Percentiles rank a stretch among this genome's conserved stretches.
These are phyloP conservation scores for Rhea americana DNA, from an alignment of 2,113 vertebrate genomes.

Conservation along the genomic window DNA sequence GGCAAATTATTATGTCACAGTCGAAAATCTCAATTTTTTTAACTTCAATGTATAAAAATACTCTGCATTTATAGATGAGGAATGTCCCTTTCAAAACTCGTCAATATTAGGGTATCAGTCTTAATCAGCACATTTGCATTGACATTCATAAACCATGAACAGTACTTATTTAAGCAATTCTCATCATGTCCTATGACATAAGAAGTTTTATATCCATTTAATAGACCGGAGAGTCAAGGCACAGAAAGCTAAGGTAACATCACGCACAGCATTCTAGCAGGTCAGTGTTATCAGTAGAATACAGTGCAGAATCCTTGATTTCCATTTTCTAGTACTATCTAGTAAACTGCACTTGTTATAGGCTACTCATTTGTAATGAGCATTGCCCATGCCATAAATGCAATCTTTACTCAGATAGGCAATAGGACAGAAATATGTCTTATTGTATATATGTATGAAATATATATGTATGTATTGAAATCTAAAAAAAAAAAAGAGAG, in stretches of 20 bases:
- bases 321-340: not conserved
- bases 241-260: not conserved
- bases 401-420: not conserved
- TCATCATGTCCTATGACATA: not conserved
- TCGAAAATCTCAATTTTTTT: not conserved
- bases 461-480: not conserved
- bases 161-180: not conserved
- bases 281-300: not conserved
- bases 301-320: not conserved
- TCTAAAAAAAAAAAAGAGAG: not conserved
- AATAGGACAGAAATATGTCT: not conserved
- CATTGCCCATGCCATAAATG: not conserved
- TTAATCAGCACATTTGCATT: not conserved
- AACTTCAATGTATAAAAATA: not conserved
- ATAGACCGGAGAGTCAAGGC: not conserved
- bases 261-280: not conserved
- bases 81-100: not conserved
- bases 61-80: not conserved
- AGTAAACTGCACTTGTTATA: not conserved
- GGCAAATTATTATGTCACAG: not conserved
- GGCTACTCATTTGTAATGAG: not conserved
- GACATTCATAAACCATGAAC: not conserved
- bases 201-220: not conserved
- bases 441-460: not conserved
- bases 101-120: not conserved